Evolutionary conservation across 2,797 vertebrate species (phyloP).

Genomic region (Eupleurogrammus muticus): DNA sequence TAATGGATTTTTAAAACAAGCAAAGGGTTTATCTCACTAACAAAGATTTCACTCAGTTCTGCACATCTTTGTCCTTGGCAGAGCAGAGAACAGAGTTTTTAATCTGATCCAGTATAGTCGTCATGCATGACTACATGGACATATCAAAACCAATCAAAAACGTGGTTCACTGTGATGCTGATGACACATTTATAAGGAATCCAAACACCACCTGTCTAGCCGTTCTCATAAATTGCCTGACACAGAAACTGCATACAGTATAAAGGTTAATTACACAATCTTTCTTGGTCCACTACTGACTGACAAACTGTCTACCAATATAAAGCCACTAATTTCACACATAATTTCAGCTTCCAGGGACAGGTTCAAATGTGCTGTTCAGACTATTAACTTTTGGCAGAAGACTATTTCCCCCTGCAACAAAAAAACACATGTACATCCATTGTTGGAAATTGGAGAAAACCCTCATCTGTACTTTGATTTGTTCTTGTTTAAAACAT

Average conservation of each 20-base stretch:
- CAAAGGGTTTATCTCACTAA: background rate
- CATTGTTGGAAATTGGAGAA: slow-evolving; percentile 14
- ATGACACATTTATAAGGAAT: slow-evolving; percentile 5
- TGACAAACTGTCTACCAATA: slow-evolving; percentile 26
- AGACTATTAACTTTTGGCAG: slow-evolving; percentile 36
- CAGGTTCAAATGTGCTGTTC: slow-evolving; percentile 43
- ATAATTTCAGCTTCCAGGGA: slow-evolving; percentile 40
- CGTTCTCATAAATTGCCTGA: slow-evolving; percentile 11
- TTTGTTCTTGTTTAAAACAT: slow-evolving; percentile 1
- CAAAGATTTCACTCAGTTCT: background rate
- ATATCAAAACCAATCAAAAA: background rate
- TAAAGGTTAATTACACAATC: slow-evolving; percentile 36
- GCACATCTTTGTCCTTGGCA: background rate
- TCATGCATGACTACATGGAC: background rate
- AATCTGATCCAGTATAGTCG: background rate
- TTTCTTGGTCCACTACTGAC: slow-evolving; percentile 8
- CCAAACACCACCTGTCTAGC: slow-evolving; percentile 3
- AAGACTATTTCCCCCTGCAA: slow-evolving; percentile 3
- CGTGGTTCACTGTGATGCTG: slow-evolving; percentile 7
- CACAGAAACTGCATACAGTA: slow-evolving; percentile 8
- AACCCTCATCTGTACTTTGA: background rate
- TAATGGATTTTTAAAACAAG: slow-evolving; percentile 13
- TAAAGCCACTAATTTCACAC: slow-evolving; percentile 48
- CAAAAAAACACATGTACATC: slow-evolving; percentile 13
- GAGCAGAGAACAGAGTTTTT: background rate